Conservation (phyloP, 1,140 invertebrate genomes). For the Drosophila arizonae region DNA sequence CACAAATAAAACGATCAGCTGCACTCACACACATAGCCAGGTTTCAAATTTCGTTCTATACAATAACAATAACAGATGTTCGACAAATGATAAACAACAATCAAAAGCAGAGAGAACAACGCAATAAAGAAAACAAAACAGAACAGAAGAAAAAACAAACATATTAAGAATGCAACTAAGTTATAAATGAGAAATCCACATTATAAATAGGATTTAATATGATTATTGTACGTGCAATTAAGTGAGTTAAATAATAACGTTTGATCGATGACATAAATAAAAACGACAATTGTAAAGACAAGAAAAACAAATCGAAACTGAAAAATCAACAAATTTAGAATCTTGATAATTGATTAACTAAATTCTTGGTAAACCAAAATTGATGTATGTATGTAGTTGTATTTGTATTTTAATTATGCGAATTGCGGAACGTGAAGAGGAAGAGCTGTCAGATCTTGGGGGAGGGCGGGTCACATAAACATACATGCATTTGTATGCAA, state of each 20-base stretch:
- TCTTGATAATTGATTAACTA: constrained; percentile 20
- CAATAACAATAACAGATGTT: constrained; percentile 7
- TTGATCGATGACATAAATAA: constrained; percentile 25
- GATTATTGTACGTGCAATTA: constrained; percentile 67
- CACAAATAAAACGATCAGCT: constrained; percentile 13
- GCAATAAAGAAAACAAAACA: constrained; percentile 34
- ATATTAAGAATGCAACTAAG: constrained; percentile 15
- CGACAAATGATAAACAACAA: constrained; percentile 15
- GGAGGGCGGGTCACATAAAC: not conserved
- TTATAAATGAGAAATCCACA: constrained; percentile 24
- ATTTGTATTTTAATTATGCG: constrained; percentile 48
- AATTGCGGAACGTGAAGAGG: not conserved
- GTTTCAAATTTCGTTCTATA: constrained; percentile 63
- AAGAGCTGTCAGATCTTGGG: not conserved
- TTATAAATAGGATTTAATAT: constrained; percentile 45
- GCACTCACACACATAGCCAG: constrained; percentile 49
- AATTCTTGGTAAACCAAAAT: constrained; percentile 21
- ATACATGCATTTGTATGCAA: constrained; percentile 15
- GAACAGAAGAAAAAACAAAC: constrained; percentile 3
- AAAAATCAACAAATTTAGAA: constrained; percentile 23
- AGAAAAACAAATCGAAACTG: not conserved
- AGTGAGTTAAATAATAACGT: constrained; percentile 41
- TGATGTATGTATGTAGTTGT: constrained; percentile 63
- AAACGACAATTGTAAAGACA: constrained; percentile 13
- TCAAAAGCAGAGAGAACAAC: constrained; percentile 49